A percentile compares a stretch with the other conserved stretches of the same genome.
Conservation (phyloP, 2,797 vertebrate species). For the Chaunax sp. region DNA sequence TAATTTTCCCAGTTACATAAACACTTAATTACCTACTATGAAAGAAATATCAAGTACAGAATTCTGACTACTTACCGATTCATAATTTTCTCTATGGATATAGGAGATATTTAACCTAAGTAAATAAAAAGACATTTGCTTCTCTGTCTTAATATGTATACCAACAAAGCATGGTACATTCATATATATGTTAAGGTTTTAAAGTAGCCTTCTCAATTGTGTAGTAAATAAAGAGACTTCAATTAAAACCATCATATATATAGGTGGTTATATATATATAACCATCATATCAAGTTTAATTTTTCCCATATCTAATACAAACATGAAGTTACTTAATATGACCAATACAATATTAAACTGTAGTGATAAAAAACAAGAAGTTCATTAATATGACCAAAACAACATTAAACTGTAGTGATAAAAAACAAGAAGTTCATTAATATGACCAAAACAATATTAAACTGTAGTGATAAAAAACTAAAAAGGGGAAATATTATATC, state of each 20-base stretch:
- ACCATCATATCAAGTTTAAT: slow-evolving; percentile 22
- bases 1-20: too few relatives aligned
- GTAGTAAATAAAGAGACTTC: slow-evolving; percentile 5
- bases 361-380: slow-evolving; percentile 19
- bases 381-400: slow-evolving; percentile 25
- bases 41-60: too few relatives aligned
- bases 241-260: not conserved
- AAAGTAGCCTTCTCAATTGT: not conserved
- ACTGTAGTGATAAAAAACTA: slow-evolving; percentile 10
- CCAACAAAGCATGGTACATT: not conserved
- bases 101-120: not conserved
- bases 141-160: not conserved
- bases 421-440: slow-evolving; percentile 33
- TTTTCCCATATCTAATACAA: slow-evolving; percentile 25
- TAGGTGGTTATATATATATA: not conserved
- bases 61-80: not conserved
- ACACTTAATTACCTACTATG: too few relatives aligned
- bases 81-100: not conserved
- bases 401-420: slow-evolving; percentile 18
- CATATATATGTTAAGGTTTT: not conserved
- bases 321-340: slow-evolving; percentile 24
- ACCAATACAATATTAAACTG: slow-evolving; percentile 21
- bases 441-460: slow-evolving; percentile 21
- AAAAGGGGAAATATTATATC: slow-evolving; percentile 23
- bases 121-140: not conserved